phyloP scores from a whole-genome alignment of 2,888 invertebrate genomes.

The Acanthosepion lycidas region DNA sequence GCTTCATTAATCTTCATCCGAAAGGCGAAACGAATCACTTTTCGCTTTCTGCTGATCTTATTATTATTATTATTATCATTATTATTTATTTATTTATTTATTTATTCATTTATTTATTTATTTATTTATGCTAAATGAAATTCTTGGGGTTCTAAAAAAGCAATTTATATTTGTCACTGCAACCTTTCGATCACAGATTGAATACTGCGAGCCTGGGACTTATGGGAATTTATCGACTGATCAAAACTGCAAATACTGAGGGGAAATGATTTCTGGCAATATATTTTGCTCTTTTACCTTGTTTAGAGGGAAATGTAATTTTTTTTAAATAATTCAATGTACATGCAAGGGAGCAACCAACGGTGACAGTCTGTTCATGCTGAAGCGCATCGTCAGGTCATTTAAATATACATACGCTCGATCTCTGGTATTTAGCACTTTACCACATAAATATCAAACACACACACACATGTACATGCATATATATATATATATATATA shows the following conservation, averaged over 20 bases:
- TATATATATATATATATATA: not conserved
- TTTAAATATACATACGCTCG: too few species aligned
- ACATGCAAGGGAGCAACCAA: too few species aligned
- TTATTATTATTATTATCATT: too few species aligned
- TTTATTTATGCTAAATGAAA: not conserved
- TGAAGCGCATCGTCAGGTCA: too few species aligned
- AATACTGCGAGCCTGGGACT: not conserved
- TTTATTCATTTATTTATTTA: too few species aligned
- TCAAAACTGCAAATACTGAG: not conserved
- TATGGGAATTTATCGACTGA: not conserved
- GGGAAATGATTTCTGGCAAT: not conserved
- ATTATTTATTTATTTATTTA: too few species aligned
- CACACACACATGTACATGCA: not conserved
- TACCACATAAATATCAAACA: not conserved
- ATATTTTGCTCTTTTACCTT: not conserved
- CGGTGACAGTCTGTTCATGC: too few species aligned
- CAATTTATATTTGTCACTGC: not conserved
- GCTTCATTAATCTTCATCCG: not conserved
- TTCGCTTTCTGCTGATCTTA: not conserved
- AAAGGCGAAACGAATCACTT: not conserved
- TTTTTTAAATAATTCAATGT: not conserved
- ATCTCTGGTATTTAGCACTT: too few species aligned
- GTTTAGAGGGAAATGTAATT: not conserved
- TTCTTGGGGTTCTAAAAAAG: not conserved
- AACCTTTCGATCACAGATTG: not conserved